Evolutionary conservation across 2,888 invertebrate genomes (phyloP).

Genomic region (Yponomeuta cagnagella): DNA sequence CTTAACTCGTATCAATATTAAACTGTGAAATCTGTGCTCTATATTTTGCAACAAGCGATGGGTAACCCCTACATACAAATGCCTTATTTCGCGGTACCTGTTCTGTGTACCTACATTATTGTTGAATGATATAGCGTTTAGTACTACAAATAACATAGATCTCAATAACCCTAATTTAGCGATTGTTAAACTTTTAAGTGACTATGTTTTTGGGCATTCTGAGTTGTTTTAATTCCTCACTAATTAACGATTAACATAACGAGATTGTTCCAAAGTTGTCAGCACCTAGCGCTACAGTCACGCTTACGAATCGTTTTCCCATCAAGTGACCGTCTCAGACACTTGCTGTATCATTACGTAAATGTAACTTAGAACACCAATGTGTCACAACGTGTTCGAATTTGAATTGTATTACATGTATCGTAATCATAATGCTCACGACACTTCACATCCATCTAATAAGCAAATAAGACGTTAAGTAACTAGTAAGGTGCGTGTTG

Average conservation of each 20-base stretch:
- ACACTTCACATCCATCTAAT: constrained; percentile 39
- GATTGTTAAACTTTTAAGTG: constrained; percentile 50
- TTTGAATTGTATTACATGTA: constrained; percentile 25
- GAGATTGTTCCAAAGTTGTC: not conserved
- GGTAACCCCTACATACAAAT: constrained; percentile 43
- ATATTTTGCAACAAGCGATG: constrained; percentile 24
- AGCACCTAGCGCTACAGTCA: constrained; percentile 13
- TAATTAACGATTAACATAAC: not conserved
- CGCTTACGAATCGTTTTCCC: constrained; percentile 27
- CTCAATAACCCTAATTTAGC: constrained; percentile 65
- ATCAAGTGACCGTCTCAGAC: constrained; percentile 43
- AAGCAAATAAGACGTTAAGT: constrained; percentile 45
- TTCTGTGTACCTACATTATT: constrained; percentile 59
- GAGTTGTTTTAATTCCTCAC: constrained; percentile 23
- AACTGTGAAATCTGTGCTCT: not conserved
- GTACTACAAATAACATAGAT: constrained; percentile 64
- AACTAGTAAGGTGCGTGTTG: constrained; percentile 61
- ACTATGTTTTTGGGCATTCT: constrained; percentile 38
- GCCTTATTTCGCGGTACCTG: constrained; percentile 74
- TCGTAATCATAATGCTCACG: constrained; percentile 27
- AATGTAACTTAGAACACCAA: constrained; percentile 28
- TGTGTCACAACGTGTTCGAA: constrained; percentile 12
- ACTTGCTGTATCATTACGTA: constrained; percentile 21
- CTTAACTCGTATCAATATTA: not conserved
- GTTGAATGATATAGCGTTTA: constrained; percentile 60